These are phyloP conservation scores for Drosophila vallismaia DNA, from an alignment of 2,888 invertebrate species.

Conservation along the genomic window DNA sequence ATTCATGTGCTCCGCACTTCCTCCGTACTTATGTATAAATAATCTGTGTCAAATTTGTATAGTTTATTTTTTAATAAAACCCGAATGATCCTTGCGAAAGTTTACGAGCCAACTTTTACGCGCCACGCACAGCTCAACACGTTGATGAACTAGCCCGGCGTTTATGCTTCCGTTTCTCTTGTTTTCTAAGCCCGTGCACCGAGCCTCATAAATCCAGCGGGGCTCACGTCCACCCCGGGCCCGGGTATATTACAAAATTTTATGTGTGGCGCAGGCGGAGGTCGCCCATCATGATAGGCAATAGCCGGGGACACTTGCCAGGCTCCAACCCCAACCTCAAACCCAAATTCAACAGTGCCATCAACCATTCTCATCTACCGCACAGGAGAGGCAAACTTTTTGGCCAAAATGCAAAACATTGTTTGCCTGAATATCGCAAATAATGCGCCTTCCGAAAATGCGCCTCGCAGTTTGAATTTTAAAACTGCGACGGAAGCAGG, in stretches of 20 bases:
- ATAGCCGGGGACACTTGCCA: conserved; percentile 14
- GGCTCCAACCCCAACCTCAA: not conserved
- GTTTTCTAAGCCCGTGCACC: not conserved
- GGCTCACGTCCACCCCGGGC: conserved; percentile 37
- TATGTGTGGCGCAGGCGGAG: conserved; percentile 45
- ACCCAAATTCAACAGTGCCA: not conserved
- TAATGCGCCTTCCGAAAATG: conserved; percentile 46
- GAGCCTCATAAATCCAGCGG: conserved; percentile 59
- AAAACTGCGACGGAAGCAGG: conserved; percentile 31
- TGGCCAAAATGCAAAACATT: conserved; percentile 59
- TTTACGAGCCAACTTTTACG: conserved; percentile 71
- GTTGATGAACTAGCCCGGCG: conserved; percentile 58
- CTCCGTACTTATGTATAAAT: conserved; percentile 56
- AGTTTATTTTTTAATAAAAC: conserved; percentile 76
- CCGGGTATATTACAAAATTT: conserved; percentile 60
- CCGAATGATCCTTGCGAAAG: conserved; percentile 40
- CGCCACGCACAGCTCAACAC: conserved; percentile 62
- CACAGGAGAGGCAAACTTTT: conserved; percentile 34
- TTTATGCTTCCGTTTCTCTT: conserved; percentile 7
- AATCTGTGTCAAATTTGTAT: conserved; percentile 78
- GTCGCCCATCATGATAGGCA: conserved; percentile 24
- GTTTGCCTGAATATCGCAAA: conserved; percentile 11
- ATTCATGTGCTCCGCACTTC: conserved; percentile 44
- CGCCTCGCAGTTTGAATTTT: conserved; percentile 27
- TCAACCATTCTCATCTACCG: not conserved